phyloP scores from a whole-genome alignment of 53 echinoderm and acorn worm genomes.

The Temnopleurus reevesii region DNA sequence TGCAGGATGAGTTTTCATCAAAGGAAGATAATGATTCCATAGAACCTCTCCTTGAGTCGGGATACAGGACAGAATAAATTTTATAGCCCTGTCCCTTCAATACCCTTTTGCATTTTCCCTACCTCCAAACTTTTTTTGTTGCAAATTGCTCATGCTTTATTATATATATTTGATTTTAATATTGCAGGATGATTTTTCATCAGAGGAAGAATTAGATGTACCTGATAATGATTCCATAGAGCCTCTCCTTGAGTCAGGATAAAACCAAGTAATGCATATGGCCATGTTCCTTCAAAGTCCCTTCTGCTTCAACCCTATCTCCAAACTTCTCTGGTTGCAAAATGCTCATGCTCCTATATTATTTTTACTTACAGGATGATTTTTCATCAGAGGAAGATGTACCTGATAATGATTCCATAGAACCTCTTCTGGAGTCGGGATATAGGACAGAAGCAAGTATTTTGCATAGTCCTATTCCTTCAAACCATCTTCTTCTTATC shows the following conservation, averaged over 20 bases:
- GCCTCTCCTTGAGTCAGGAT: slow-evolving; percentile 35
- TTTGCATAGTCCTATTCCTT: background rate
- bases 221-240: slow-evolving; percentile 12
- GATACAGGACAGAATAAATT: background rate
- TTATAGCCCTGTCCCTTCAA: background rate
- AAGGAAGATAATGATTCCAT: background rate
- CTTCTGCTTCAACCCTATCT: background rate
- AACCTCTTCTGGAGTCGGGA: background rate
- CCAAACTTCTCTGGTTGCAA: no score
- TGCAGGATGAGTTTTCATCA: slow-evolving; percentile 19
- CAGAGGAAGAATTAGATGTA: slow-evolving; percentile 19
- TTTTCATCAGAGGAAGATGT: background rate
- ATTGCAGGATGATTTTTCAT: background rate
- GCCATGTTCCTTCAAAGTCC: background rate
- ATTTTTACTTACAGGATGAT: background rate
- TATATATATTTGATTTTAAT: background rate
- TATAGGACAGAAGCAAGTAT: background rate
- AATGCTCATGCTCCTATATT: no score
- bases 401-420: background rate
- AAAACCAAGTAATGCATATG: background rate
- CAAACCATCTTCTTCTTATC: background rate
- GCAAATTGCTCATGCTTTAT: background rate
- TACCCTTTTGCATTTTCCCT: background rate
- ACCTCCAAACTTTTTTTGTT: no score
- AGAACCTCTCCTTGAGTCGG: slow-evolving; percentile 18